phyloP scores from a whole-genome alignment of 2,888 invertebrate species.

The Strigamia transsilvanica region DNA sequence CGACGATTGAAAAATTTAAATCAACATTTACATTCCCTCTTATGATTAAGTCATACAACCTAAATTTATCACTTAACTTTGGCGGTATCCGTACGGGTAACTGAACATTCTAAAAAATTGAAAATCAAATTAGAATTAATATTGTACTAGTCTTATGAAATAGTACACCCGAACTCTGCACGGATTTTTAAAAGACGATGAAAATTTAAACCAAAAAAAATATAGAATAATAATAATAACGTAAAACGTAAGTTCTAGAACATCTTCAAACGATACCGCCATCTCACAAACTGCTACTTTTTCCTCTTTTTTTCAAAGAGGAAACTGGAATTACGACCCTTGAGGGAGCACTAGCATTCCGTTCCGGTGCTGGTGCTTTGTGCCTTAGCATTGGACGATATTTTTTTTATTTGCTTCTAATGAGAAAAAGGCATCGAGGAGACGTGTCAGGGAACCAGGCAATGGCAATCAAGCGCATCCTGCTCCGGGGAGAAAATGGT shows the following conservation, averaged over 20 bases:
- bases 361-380: conserved; percentile 48
- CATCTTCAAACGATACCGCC: conserved; percentile 43
- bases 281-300: conserved; percentile 30
- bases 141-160: neutral
- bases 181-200: neutral
- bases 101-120: neutral
- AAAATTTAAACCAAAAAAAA: conserved; percentile 10
- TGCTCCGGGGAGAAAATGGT: conserved; percentile 41
- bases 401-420: conserved; percentile 46
- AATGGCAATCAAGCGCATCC: conserved; percentile 49
- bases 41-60: no score
- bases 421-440: conserved; percentile 46
- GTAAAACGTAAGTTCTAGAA: neutral
- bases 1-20: no score
- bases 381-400: conserved; percentile 45
- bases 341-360: conserved; percentile 45
- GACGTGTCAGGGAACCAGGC: conserved; percentile 48
- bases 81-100: no score
- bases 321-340: conserved; percentile 48
- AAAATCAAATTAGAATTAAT: neutral
- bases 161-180: neutral
- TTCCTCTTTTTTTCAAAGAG: conserved; percentile 4
- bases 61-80: no score
- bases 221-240: neutral
- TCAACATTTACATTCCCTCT: no score